phyloP scores from a whole-genome alignment of 2,113 vertebrate genomes.

The Salminus brasiliensis region DNA sequence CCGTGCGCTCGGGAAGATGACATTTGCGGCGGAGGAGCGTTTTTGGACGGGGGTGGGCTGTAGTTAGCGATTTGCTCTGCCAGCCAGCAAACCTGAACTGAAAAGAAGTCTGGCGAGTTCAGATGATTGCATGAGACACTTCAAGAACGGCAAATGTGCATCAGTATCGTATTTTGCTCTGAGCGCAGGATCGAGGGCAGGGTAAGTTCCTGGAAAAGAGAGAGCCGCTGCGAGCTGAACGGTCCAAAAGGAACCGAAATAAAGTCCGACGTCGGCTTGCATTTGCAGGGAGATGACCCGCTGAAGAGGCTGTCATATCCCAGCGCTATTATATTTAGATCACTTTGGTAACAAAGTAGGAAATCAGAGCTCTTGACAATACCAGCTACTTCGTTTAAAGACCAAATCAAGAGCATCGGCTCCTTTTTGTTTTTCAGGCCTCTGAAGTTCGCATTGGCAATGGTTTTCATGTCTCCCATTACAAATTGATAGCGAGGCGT shows the following conservation, averaged over 20 bases:
- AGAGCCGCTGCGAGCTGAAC: neutral
- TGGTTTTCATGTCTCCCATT: neutral
- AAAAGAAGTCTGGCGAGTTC: slow-evolving; percentile 10
- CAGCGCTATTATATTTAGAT: slow-evolving; percentile 17
- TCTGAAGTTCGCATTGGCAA: neutral
- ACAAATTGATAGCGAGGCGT: neutral
- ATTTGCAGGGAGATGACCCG: neutral
- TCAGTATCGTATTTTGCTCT: slow-evolving; percentile 41
- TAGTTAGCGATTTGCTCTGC: slow-evolving; percentile 38
- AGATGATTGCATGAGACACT: slow-evolving; percentile 24
- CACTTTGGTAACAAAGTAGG: slow-evolving; percentile 10
- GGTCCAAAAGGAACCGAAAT: neutral
- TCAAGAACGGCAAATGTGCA: slow-evolving; percentile 21
- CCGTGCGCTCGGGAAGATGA: slow-evolving; percentile 16
- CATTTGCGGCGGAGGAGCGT: slow-evolving; percentile 24
- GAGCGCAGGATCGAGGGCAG: slow-evolving; percentile 12
- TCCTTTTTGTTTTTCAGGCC: neutral
- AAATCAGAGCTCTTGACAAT: slow-evolving; percentile 22
- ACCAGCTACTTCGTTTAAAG: neutral
- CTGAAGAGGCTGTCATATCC: neutral
- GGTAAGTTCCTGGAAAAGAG: slow-evolving; percentile 40
- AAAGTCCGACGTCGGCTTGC: slow-evolving; percentile 16
- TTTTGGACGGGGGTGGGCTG: slow-evolving; percentile 25
- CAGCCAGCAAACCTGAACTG: slow-evolving; percentile 26
- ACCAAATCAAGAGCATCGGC: neutral